phyloP scores from a whole-genome alignment of 2,113 vertebrate species.

The Brienomyrus brachyistius region DNA sequence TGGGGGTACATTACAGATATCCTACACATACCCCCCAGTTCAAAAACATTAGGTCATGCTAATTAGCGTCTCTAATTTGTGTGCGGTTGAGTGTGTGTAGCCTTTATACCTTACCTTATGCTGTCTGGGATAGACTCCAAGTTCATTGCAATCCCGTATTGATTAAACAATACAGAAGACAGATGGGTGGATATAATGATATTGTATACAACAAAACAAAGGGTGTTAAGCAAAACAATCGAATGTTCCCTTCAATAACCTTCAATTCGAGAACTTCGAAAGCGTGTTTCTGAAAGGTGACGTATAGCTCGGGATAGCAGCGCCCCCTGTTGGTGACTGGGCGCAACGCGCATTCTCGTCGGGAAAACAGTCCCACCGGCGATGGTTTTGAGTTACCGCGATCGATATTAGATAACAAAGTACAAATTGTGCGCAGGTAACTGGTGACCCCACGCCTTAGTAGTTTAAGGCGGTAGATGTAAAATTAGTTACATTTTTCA shows the following conservation, averaged over 20 bases:
- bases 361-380: background rate
- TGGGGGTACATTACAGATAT: background rate
- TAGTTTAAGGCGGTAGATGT: background rate
- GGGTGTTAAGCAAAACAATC: background rate
- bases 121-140: background rate
- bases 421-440: background rate
- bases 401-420: background rate
- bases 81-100: background rate
- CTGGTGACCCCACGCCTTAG: background rate
- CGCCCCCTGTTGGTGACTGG: background rate
- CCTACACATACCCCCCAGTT: background rate
- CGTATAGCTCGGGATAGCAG: background rate
- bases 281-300: background rate
- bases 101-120: background rate
- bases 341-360: background rate
- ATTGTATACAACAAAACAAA: background rate
- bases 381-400: background rate
- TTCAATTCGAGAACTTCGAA: background rate
- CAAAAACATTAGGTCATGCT: background rate
- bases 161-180: background rate
- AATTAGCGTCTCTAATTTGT: background rate
- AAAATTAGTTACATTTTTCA: background rate
- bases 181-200: background rate
- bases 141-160: background rate
- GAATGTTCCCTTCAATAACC: background rate